These are phyloP conservation scores for Desmodus rotundus DNA, from an alignment of 2,113 vertebrate genomes.

Conservation along the genomic window DNA sequence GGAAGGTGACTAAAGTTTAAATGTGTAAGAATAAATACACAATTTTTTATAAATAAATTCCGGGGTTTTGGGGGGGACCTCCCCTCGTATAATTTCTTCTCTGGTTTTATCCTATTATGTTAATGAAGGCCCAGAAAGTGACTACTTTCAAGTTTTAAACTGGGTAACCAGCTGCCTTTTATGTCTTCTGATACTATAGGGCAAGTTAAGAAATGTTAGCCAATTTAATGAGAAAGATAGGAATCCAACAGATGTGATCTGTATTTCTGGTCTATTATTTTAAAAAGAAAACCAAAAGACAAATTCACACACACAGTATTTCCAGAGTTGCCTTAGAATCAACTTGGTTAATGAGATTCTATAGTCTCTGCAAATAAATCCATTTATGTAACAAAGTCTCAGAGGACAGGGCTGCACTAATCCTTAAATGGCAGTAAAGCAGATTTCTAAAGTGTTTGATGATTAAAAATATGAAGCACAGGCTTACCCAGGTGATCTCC, in stretches of 20 bases:
- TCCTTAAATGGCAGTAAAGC: background rate
- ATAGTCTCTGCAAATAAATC: background rate
- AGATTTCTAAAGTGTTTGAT: background rate
- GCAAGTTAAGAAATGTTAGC: background rate
- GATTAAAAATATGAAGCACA: background rate
- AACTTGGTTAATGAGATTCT: background rate
- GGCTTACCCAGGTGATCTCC: background rate
- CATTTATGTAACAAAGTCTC: background rate
- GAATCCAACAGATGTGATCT: background rate
- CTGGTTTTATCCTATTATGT: background rate
- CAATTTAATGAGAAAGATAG: background rate
- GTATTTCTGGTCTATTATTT: background rate
- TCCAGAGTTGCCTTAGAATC: background rate
- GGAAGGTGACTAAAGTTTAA: too few species aligned
- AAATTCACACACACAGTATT: background rate
- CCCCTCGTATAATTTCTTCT: background rate
- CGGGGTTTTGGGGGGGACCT: too few species aligned
- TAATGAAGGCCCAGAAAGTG: background rate
- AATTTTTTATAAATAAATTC: too few species aligned
- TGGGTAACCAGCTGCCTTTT: background rate
- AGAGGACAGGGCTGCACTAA: background rate
- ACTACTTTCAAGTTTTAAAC: background rate
- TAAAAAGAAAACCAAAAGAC: background rate
- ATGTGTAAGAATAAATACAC: too few species aligned
- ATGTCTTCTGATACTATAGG: background rate